Evolutionary conservation across 2,797 vertebrate species (phyloP).

Genomic region (Gallinago stenura): DNA sequence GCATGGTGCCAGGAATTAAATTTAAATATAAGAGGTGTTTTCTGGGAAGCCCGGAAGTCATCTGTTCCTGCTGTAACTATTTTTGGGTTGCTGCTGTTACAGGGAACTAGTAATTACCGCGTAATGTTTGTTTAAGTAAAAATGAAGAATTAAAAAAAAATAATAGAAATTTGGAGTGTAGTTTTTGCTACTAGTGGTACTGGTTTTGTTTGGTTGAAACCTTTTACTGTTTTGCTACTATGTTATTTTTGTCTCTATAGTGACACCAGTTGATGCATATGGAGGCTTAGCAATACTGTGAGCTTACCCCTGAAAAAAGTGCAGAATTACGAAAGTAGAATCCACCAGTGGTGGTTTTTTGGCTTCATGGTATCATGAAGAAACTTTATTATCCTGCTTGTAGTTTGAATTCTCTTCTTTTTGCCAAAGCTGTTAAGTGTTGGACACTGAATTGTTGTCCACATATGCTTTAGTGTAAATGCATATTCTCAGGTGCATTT

Average conservation of each 20-base stretch:
- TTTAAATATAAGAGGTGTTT: conserved; percentile 14
- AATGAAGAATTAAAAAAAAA: not conserved
- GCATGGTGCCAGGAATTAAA: conserved; percentile 32
- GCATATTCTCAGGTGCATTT: not conserved
- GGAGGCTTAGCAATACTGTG: conserved; percentile 13
- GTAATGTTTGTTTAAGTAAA: not conserved
- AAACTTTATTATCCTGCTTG: not conserved
- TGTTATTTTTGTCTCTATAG: conserved; percentile 28
- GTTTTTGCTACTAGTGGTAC: not conserved
- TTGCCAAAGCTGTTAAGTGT: not conserved
- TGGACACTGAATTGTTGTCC: not conserved
- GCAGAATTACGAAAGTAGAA: not conserved
- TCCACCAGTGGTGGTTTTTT: not conserved
- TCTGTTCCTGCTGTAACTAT: not conserved
- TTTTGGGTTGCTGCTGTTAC: not conserved
- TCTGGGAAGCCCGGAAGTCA: conserved; percentile 12
- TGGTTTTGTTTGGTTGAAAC: not conserved
- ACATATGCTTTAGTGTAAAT: not conserved
- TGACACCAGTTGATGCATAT: conserved; percentile 45
- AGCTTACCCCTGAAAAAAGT: not conserved
- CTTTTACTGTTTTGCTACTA: not conserved
- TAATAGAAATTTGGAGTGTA: not conserved
- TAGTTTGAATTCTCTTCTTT: not conserved
- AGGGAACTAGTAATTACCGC: not conserved
- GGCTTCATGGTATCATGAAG: not conserved